Conservation (phyloP, 92 coral and sea anemone genomes). For the Umimayanthus kanabou region DNA sequence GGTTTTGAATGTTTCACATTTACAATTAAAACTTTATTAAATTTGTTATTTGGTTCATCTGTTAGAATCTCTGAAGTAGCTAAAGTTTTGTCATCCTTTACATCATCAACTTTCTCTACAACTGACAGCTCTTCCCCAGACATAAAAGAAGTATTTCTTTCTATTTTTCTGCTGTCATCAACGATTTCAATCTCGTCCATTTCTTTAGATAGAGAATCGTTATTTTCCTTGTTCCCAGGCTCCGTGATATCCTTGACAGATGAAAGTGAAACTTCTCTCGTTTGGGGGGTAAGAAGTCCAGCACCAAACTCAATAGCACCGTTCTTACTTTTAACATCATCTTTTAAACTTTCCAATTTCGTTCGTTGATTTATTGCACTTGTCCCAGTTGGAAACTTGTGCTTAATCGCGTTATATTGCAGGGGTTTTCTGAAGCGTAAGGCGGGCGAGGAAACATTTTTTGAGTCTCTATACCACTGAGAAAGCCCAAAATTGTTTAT, state of each 20-base stretch:
- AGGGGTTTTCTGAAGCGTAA: background rate
- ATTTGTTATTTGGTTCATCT: background rate
- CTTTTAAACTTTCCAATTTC: background rate
- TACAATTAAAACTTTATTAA: background rate
- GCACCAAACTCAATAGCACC: too few relatives aligned
- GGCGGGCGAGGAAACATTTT: background rate
- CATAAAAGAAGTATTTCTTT: background rate
- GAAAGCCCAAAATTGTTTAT: background rate
- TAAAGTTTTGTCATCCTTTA: background rate
- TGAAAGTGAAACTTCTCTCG: background rate
- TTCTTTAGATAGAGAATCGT: conserved; percentile 16
- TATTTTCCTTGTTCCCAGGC: background rate
- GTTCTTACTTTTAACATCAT: background rate
- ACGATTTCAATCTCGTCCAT: conserved; percentile 23
- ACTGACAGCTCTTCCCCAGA: conserved; percentile 23
- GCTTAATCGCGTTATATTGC: background rate
- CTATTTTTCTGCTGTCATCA: background rate
- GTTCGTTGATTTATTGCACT: background rate
- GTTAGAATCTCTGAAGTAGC: background rate
- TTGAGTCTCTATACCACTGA: background rate
- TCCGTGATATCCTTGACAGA: background rate
- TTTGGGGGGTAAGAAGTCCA: background rate
- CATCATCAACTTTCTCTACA: conserved; percentile 27
- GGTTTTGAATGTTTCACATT: background rate
- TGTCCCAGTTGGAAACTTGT: background rate